Evolutionary conservation across 1,140 invertebrate genomes (phyloP).

Genomic region (Anagrus nilaparvatae): DNA sequence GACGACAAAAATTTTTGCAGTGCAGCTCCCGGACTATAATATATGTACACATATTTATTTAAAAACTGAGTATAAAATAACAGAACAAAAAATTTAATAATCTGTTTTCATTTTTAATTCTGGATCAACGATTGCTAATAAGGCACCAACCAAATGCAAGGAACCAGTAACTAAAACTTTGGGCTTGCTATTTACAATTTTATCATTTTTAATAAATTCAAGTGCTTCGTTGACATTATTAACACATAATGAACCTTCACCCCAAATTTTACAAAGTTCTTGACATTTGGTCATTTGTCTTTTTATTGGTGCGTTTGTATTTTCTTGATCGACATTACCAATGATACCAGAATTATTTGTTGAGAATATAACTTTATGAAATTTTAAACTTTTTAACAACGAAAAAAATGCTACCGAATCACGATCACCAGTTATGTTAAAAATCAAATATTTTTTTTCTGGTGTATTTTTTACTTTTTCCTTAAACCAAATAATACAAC

Average conservation of each 20-base stretch:
- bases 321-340: conserved; percentile 16
- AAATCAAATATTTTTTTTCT: conserved; percentile 69
- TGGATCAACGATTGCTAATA: conserved; percentile 52
- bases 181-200: conserved; percentile 30
- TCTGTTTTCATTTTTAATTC: conserved; percentile 35
- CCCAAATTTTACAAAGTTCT: conserved; percentile 49
- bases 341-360: conserved; percentile 51
- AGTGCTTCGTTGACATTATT: conserved; percentile 26
- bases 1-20: too few relatives aligned
- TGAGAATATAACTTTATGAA: conserved; percentile 63
- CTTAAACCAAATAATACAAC: conserved; percentile 75
- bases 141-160: conserved; percentile 81
- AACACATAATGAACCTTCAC: conserved; percentile 18
- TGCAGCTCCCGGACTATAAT: too few relatives aligned
- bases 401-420: conserved; percentile 51
- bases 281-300: conserved; percentile 46
- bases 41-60: too few relatives aligned
- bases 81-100: too few relatives aligned
- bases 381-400: conserved; percentile 47
- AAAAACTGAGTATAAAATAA: too few relatives aligned
- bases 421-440: conserved; percentile 75
- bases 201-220: conserved; percentile 17
- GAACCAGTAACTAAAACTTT: conserved; percentile 84
- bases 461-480: conserved; percentile 25
- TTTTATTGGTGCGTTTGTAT: conserved; percentile 19